These are phyloP conservation scores for Acronicta alni DNA, from an alignment of 2,888 invertebrate species.

Conservation along the genomic window DNA sequence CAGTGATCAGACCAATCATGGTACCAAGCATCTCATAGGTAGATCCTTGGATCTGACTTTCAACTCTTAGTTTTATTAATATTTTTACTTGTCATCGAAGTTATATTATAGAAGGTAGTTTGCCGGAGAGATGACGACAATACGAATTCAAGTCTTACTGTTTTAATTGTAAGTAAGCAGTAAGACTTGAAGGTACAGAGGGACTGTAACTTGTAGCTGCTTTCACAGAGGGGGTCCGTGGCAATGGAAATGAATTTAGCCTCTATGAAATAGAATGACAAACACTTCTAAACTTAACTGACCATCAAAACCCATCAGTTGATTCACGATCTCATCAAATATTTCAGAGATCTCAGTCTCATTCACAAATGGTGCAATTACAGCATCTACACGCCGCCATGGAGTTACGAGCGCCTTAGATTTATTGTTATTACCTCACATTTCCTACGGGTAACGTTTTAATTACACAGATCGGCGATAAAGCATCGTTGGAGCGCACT, in stretches of 20 bases:
- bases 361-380: conserved; percentile 63
- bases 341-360: conserved; percentile 54
- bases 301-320: conserved; percentile 20
- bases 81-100: no score
- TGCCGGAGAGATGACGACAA: no score
- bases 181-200: no score
- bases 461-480: conserved; percentile 89
- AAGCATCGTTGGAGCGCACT: conserved; percentile 87
- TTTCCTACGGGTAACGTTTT: conserved; percentile 89
- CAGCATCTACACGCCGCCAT: conserved; percentile 57
- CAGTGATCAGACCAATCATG: no score
- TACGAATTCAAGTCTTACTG: no score
- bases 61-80: no score
- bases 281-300: conserved; percentile 6
- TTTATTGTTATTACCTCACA: conserved; percentile 88
- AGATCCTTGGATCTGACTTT: no score
- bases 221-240: no score
- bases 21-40: no score
- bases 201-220: no score
- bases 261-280: not conserved
- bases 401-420: conserved; percentile 74
- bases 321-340: conserved; percentile 48
- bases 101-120: no score
- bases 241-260: not conserved
- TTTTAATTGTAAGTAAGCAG: no score